Evolutionary conservation across 2,113 vertebrate species (phyloP).

Genomic region (Pseudopodoces humilis): DNA sequence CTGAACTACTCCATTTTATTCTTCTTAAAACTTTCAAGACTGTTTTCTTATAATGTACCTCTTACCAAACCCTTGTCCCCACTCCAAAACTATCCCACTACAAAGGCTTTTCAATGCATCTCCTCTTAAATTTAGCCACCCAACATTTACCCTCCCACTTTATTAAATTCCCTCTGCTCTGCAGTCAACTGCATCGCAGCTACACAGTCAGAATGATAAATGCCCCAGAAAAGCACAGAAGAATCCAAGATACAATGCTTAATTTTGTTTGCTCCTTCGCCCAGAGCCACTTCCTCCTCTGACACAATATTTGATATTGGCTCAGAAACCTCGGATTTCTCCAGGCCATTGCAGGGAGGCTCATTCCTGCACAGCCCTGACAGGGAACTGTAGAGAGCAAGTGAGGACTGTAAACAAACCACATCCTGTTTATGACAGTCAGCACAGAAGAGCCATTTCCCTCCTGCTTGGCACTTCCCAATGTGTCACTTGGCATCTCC

Average conservation of each 20-base stretch:
- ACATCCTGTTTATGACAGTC: background rate
- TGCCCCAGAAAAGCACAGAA: background rate
- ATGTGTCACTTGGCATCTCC: conserved; percentile 4
- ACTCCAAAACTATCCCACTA: background rate
- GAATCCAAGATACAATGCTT: conserved; percentile 40
- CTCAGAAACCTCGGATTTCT: background rate
- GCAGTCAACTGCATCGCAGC: background rate
- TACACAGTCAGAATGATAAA: conserved; percentile 12
- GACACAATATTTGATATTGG: background rate
- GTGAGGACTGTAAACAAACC: background rate
- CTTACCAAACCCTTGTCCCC: background rate
- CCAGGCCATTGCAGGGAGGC: background rate
- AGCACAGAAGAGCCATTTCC: conserved; percentile 15
- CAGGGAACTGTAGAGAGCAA: background rate
- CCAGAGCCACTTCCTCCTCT: conserved; percentile 13
- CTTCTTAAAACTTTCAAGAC: background rate
- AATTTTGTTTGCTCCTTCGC: conserved; percentile 47
- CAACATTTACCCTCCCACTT: background rate
- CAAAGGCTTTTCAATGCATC: background rate
- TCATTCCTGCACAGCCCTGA: background rate
- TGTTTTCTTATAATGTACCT: background rate
- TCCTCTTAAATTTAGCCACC: background rate
- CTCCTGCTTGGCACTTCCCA: conserved; percentile 40
- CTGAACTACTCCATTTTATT: background rate
- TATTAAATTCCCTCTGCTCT: background rate